These are phyloP conservation scores for Leptarthrus brevirostris DNA, from an alignment of 2,888 invertebrate species.

Conservation along the genomic window DNA sequence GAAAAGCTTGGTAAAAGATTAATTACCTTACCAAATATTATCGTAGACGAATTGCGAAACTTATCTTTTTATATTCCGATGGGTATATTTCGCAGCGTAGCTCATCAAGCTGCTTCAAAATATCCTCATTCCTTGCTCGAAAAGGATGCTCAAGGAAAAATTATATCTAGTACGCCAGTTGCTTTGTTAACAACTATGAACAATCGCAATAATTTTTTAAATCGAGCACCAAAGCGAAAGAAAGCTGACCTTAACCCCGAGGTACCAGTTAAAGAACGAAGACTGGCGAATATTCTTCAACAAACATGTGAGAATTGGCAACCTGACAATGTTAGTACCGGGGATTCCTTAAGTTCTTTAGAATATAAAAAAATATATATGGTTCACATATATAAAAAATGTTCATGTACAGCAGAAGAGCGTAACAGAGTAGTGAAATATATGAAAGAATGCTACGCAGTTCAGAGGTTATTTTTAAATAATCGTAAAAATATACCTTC, in stretches of 20 bases:
- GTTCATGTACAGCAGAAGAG: not conserved
- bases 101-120: conserved; percentile 35
- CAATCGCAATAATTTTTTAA: conserved; percentile 37
- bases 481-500: conserved; percentile 13
- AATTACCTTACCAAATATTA: conserved; percentile 20
- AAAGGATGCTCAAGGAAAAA: conserved; percentile 2
- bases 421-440: not conserved
- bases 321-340: not conserved
- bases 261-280: conserved; percentile 36
- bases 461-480: conserved; percentile 32
- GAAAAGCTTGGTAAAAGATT: not conserved
- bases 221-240: conserved; percentile 22
- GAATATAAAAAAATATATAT: conserved; percentile 3
- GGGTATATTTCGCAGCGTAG: conserved; percentile 29
- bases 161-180: conserved; percentile 12
- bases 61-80: conserved; percentile 36
- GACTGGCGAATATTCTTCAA: not conserved
- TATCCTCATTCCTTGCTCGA: conserved; percentile 36
- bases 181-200: conserved; percentile 24
- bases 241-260: not conserved
- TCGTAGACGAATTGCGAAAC: conserved; percentile 25
- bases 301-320: conserved; percentile 41
- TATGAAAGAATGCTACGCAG: conserved; percentile 21
- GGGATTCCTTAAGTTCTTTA: not conserved
- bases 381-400: not conserved